Evolutionary conservation across 2,113 vertebrate species (phyloP).

Genomic region (Hippopotamus amphibius): DNA sequence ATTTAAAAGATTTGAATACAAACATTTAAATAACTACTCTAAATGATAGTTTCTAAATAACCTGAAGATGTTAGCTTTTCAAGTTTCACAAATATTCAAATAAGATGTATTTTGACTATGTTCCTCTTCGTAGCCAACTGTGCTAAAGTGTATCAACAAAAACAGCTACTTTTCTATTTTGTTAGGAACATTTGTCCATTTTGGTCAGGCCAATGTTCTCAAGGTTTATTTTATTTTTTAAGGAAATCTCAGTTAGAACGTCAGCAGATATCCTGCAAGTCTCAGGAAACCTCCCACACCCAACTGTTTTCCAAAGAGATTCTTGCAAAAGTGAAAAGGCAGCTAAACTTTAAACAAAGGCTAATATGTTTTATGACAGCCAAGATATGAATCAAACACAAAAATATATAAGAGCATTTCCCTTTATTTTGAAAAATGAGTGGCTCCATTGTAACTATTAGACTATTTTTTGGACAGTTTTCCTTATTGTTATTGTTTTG

Average conservation of each 20-base stretch:
- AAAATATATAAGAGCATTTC: neutral
- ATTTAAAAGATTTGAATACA: neutral
- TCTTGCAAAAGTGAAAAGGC: neutral
- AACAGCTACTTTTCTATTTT: neutral
- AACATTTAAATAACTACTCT: neutral
- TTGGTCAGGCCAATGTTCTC: neutral
- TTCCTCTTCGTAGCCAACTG: neutral
- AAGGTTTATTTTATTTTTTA: slow-evolving; percentile 35
- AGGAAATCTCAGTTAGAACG: slow-evolving; percentile 14
- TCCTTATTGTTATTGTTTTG: neutral
- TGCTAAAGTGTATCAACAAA: neutral
- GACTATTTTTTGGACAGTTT: neutral
- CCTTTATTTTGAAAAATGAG: neutral
- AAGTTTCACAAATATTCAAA: neutral
- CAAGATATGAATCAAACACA: neutral
- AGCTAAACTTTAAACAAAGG: slow-evolving; percentile 9
- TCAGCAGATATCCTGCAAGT: neutral
- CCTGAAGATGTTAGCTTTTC: neutral
- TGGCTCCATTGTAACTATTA: neutral
- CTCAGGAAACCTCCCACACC: slow-evolving; percentile 14
- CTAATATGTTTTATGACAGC: neutral
- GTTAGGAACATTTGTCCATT: neutral
- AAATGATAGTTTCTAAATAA: neutral
- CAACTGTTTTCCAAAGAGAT: slow-evolving; percentile 14
- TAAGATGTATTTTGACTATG: neutral